phyloP scores from a whole-genome alignment of 2,888 invertebrate species.

The Sphaerophoria taeniata region DNA sequence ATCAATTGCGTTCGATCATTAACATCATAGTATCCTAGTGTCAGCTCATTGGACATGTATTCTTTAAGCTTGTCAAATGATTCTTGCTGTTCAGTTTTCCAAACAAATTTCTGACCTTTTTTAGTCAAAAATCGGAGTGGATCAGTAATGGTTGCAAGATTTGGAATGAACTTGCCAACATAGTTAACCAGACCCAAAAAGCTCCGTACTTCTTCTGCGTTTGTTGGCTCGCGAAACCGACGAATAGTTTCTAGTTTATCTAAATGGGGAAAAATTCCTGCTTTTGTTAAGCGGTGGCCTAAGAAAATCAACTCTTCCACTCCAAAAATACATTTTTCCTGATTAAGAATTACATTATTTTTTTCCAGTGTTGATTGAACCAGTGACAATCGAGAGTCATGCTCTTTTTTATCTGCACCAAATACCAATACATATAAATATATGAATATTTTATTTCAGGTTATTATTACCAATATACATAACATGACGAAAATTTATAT shows the following conservation, averaged over 20 bases:
- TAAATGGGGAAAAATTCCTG: slow-evolving; percentile 16
- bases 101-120: slow-evolving; percentile 7
- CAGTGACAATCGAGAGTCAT: background rate
- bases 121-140: slow-evolving; percentile 7
- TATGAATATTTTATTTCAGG: background rate
- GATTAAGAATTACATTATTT: slow-evolving; percentile 7
- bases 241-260: background rate
- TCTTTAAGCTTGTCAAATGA: slow-evolving; percentile 1
- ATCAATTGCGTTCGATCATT: slow-evolving; percentile 77
- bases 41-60: background rate
- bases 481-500: background rate
- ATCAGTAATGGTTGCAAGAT: background rate
- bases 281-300: background rate
- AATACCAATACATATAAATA: background rate
- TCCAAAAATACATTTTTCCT: slow-evolving; percentile 9
- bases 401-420: background rate
- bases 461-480: background rate
- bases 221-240: background rate
- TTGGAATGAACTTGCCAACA: slow-evolving; percentile 6
- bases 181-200: background rate
- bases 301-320: slow-evolving; percentile 7
- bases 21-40: slow-evolving; percentile 77
- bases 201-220: slow-evolving; percentile 1
- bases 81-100: slow-evolving; percentile 3
- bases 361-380: background rate